phyloP scores from a whole-genome alignment of 2,797 vertebrate genomes.

The Sebastes wilsoni region DNA sequence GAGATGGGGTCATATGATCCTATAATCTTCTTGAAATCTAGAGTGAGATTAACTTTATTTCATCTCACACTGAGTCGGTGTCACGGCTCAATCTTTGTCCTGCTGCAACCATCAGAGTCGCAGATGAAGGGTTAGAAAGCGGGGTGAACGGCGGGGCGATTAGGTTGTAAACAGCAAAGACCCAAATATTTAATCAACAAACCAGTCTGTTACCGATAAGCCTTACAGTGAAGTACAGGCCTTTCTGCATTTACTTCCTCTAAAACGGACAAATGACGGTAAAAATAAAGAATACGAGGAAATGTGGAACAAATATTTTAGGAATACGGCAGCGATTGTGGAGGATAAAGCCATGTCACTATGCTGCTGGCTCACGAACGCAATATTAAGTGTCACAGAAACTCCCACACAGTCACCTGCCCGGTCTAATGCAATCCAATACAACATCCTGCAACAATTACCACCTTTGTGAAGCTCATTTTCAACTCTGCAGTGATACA shows the following conservation, averaged over 20 bases:
- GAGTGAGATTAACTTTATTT: slow-evolving; percentile 75
- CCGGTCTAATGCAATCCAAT: neutral
- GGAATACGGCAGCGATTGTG: neutral
- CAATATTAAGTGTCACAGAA: neutral
- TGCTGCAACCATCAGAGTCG: slow-evolving; percentile 13
- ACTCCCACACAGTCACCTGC: neutral
- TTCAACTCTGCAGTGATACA: neutral
- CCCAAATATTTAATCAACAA: slow-evolving; percentile 71
- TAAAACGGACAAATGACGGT: neutral
- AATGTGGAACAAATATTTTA: slow-evolving; percentile 7
- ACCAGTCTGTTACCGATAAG: slow-evolving; percentile 32
- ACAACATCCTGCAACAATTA: slow-evolving; percentile 23
- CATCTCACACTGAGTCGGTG: slow-evolving; percentile 48
- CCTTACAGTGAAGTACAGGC: neutral
- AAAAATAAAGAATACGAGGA: neutral
- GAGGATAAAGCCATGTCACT: neutral
- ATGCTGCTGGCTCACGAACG: neutral
- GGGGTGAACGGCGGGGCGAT: slow-evolving; percentile 54
- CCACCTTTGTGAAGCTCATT: neutral
- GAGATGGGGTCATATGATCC: slow-evolving; percentile 49
- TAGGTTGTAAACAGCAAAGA: slow-evolving; percentile 44
- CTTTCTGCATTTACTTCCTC: neutral
- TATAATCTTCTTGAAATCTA: slow-evolving; percentile 76
- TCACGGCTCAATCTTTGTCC: slow-evolving; percentile 54
- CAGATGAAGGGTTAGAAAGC: slow-evolving; percentile 29